Conservation (phyloP, 1,140 invertebrate genomes). For the Leptonema lineaticorne region DNA sequence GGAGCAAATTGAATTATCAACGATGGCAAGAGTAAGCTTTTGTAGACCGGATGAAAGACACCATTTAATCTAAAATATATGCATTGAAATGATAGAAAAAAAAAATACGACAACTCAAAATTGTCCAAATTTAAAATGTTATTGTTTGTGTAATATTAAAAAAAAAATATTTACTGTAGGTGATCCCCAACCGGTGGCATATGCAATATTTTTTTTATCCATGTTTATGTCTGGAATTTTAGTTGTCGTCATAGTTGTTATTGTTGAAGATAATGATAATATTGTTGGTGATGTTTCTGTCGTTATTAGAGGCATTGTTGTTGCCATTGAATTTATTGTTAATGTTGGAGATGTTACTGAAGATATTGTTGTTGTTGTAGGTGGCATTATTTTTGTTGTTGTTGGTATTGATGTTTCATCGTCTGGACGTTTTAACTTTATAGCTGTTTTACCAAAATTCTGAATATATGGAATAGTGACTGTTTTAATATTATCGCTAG, state of each 20-base stretch:
- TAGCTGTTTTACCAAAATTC: too few relatives aligned
- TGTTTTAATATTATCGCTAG: not conserved
- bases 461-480: not conserved
- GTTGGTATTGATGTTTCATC: not conserved
- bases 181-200: constrained; percentile 1
- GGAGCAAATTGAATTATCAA: not conserved
- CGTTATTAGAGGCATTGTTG: not conserved
- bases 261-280: not conserved
- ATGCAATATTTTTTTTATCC: not conserved
- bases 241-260: not conserved
- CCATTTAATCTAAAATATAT: not conserved
- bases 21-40: not conserved
- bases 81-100: not conserved
- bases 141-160: not conserved
- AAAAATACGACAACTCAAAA: too few relatives aligned
- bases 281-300: not conserved
- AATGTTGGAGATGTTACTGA: not conserved
- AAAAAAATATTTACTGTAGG: not conserved
- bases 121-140: too few relatives aligned
- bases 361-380: not conserved
- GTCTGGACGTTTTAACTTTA: not conserved
- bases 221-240: too few relatives aligned
- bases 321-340: not conserved
- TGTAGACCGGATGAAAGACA: not conserved
- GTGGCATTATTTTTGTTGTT: not conserved